These are phyloP conservation scores for Atta colombica DNA, from an alignment of 1,140 invertebrate species.

Conservation along the genomic window DNA sequence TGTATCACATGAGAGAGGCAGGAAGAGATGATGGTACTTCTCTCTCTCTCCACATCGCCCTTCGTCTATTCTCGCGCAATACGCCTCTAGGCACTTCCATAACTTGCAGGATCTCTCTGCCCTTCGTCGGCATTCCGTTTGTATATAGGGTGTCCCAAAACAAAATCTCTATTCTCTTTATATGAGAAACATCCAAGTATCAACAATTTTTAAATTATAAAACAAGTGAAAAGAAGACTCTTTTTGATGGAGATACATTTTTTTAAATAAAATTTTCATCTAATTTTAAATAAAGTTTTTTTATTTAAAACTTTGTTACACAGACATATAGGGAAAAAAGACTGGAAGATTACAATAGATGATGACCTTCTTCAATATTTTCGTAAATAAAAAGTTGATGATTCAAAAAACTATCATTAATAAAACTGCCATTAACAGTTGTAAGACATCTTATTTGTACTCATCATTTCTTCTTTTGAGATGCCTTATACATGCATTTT, in stretches of 20 bases:
- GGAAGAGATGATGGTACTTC: conserved; percentile 25
- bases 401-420: too few relatives aligned
- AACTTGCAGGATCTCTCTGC: conserved; percentile 59
- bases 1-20: conserved; percentile 65
- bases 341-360: background rate
- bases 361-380: background rate
- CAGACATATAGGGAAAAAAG: background rate
- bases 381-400: background rate
- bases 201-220: background rate
- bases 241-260: background rate
- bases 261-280: background rate
- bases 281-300: background rate
- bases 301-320: background rate
- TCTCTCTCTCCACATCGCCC: conserved; percentile 34
- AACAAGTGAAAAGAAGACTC: background rate
- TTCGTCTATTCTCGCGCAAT: conserved; percentile 62
- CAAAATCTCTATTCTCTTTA: background rate
- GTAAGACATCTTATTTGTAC: background rate
- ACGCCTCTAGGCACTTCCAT: conserved; percentile 70
- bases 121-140: conserved; percentile 32
- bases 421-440: background rate
- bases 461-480: background rate
- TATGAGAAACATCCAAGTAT: background rate
- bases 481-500: background rate
- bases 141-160: conserved; percentile 7